Conservation (phyloP, 2,797 vertebrate genomes). For the Danio albolineatus region DNA sequence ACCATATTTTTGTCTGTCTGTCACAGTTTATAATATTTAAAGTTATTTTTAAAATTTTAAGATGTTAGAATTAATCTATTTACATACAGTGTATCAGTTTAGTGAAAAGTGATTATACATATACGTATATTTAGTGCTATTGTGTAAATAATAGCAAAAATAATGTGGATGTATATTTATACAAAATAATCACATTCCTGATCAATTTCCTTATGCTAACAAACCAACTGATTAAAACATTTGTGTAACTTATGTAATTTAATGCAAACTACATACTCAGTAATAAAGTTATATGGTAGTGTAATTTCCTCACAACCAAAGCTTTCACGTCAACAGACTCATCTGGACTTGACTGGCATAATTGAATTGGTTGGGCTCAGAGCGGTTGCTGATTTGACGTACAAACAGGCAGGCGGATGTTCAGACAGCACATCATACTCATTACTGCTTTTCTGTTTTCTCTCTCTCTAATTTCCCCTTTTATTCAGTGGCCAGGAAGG, state of each 20-base stretch:
- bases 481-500: conserved; percentile 14
- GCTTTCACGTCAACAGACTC: conserved; percentile 34
- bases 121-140: too few relatives aligned
- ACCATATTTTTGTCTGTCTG: too few relatives aligned
- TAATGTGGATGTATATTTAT: not conserved
- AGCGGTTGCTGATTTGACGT: conserved; percentile 32
- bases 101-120: too few relatives aligned
- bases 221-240: conserved; percentile 12
- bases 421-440: conserved; percentile 21
- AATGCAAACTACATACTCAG: not conserved
- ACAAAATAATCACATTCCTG: not conserved
- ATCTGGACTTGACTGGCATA: conserved; percentile 46
- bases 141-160: not conserved
- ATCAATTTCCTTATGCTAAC: conserved; percentile 19
- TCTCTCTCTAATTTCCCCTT: not conserved
- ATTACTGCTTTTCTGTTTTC: conserved; percentile 5
- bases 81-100: too few relatives aligned
- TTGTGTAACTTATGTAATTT: not conserved
- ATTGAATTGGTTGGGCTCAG: conserved; percentile 45
- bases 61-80: too few relatives aligned
- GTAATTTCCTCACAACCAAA: conserved; percentile 41
- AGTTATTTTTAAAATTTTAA: too few relatives aligned
- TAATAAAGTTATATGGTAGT: conserved; percentile 47
- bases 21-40: too few relatives aligned
- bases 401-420: conserved; percentile 37